phyloP scores from a whole-genome alignment of 1,140 invertebrate genomes.

The Drosophila mayri region DNA sequence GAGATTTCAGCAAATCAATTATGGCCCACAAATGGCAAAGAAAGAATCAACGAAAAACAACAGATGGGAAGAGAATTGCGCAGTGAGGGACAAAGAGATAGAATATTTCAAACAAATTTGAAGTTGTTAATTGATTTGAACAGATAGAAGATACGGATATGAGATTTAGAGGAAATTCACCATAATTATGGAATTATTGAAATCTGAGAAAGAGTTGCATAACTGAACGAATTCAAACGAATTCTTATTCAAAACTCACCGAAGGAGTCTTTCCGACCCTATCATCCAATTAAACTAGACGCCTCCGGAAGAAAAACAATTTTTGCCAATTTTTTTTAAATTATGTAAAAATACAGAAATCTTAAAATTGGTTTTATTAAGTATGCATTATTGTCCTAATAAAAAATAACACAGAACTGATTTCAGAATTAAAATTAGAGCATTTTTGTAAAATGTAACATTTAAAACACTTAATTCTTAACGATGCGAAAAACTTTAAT shows the following conservation, averaged over 20 bases:
- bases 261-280: too few species aligned
- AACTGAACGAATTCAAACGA: too few species aligned
- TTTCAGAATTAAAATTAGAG: too few species aligned
- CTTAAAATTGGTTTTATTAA: too few species aligned
- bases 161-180: background rate
- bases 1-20: conserved; percentile 77
- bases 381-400: too few species aligned
- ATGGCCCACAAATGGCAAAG: conserved; percentile 45
- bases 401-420: too few species aligned
- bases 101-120: conserved; percentile 3
- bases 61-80: background rate
- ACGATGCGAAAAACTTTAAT: conserved; percentile 23
- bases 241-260: too few species aligned
- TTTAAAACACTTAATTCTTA: background rate
- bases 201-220: background rate
- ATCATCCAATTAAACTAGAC: too few species aligned
- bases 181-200: background rate
- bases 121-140: conserved; percentile 4
- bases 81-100: background rate
- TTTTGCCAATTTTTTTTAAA: too few species aligned
- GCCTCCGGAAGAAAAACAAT: too few species aligned
- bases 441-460: too few species aligned
- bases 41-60: conserved; percentile 21
- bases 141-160: conserved; percentile 11
- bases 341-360: too few species aligned